Conservation (phyloP, 2,888 invertebrate genomes). For the Sepiola atlantica region DNA sequence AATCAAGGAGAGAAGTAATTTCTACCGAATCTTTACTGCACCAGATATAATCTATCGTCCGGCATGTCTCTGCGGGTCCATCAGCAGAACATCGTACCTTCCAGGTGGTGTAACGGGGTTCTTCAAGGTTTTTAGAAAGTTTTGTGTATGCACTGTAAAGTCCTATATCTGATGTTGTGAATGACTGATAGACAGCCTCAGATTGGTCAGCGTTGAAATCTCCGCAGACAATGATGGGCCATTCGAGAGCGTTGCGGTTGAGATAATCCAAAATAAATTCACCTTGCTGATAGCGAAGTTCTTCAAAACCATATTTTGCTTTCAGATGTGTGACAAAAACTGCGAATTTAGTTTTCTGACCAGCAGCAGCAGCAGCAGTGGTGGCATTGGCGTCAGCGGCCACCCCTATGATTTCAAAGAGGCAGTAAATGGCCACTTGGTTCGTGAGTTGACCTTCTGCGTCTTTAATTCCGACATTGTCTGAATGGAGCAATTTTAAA, state of each 20-base stretch:
- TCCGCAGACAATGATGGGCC: conserved; percentile 82
- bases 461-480: conserved; percentile 60
- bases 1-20: conserved; percentile 78
- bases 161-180: conserved; percentile 69
- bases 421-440: conserved; percentile 79
- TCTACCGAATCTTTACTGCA: conserved; percentile 76
- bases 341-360: conserved; percentile 78
- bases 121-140: conserved; percentile 74
- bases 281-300: conserved; percentile 65
- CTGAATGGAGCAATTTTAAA: conserved; percentile 77
- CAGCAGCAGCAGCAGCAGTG: conserved; percentile 45
- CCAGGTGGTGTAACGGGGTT: conserved; percentile 86
- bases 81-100: conserved; percentile 79
- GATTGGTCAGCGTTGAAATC: conserved; percentile 86
- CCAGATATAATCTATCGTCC: conserved; percentile 82
- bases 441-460: conserved; percentile 58
- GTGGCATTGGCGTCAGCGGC: not conserved
- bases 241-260: conserved; percentile 52
- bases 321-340: conserved; percentile 85
- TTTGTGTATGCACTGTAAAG: conserved; percentile 72
- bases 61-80: conserved; percentile 80
- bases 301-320: conserved; percentile 79
- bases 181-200: conserved; percentile 82
- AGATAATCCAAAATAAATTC: conserved; percentile 60
- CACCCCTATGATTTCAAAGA: conserved; percentile 53